These are phyloP conservation scores for Cantharis flavilabris DNA, from an alignment of 2,888 invertebrate species.

Conservation along the genomic window DNA sequence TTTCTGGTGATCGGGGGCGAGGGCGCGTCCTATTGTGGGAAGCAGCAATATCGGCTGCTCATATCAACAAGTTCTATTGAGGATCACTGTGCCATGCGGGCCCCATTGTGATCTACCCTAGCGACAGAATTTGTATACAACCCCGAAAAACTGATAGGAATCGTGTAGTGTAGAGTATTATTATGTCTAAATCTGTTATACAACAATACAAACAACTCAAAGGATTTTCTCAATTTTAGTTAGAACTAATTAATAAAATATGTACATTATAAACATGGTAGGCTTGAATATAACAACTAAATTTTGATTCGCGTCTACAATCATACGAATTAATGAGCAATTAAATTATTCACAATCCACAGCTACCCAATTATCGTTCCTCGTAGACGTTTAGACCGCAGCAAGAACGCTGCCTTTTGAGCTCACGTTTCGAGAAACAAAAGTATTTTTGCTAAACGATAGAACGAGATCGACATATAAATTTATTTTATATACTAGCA, in stretches of 20 bases:
- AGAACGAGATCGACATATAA: constrained; percentile 1
- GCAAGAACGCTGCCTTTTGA: constrained; percentile 7
- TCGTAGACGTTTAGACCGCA: constrained; percentile 30
- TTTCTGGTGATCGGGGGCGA: constrained; percentile 38
- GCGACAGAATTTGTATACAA: constrained; percentile 50
- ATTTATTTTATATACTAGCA: constrained; percentile 20
- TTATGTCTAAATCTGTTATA: constrained; percentile 24
- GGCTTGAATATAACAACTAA: constrained; percentile 28
- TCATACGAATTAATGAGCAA: constrained; percentile 52
- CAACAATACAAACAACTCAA: not conserved
- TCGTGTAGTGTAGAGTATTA: constrained; percentile 21
- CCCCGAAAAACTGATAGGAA: constrained; percentile 36
- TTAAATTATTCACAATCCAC: constrained; percentile 52
- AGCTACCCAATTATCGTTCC: constrained; percentile 51
- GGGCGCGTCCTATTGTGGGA: constrained; percentile 33
- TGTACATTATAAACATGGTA: constrained; percentile 12
- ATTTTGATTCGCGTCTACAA: constrained; percentile 31
- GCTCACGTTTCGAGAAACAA: not conserved
- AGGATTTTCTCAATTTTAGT: not conserved
- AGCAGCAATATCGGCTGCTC: constrained; percentile 48
- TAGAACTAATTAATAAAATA: constrained; percentile 24
- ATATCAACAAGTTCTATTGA: constrained; percentile 55
- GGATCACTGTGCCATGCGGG: constrained; percentile 48
- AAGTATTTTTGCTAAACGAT: not conserved
- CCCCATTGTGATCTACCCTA: constrained; percentile 46